Base-by-base conservation (phyloP, 2,797 vertebrate species). In the Manis javanica region DNA sequence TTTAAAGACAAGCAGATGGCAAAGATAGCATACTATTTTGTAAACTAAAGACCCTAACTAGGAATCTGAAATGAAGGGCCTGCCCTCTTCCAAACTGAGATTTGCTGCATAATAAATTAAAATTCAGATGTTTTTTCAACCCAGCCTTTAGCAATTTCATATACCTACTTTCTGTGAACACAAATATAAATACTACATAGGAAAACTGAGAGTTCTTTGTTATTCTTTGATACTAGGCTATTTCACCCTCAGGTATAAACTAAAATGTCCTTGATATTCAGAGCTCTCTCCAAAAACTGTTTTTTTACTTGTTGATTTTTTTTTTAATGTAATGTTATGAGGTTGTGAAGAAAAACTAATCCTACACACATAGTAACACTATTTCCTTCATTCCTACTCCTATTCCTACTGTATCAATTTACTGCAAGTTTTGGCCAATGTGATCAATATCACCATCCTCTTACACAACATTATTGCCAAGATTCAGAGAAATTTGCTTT, bases 1-100 rank as follows among this genome's bases (percentile, higher is more conserved):
- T 93, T 79, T 64, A 16, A n/a, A 88, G 23, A 93, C n/a, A 94
- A 90, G 57, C 68, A 94, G 59, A 91, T 61, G 21, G 63, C n/a
- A 92, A 82, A 92, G 39, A 92, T 42, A 93, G 64, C 24, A 91
- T 1, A 31, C 13, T 71, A 64, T n/a, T 39, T 66, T 94, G 18
- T 51, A 75, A 69, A 91, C 37, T 84, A 57, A 90, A 82, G 34
- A 71, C 18, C 11, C 34, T 84, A 92, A 69, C 57, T 12, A 21
- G 72, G 42, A 95, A 85, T 85, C 21, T 64, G 74, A n/a, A 88
- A 61, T 61, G 12, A 39, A 42, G 14, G 8, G 49, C 31, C 10
- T 1, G 31, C 13, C 13, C 15, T n/a, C 51, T 93, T 87, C 34
- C 63, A 78, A 91, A 95, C 1, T 42, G 29, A 93, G 10, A 83